phyloP scores from a whole-genome alignment of 2,797 vertebrate genomes.

The Scolopax rusticola region DNA sequence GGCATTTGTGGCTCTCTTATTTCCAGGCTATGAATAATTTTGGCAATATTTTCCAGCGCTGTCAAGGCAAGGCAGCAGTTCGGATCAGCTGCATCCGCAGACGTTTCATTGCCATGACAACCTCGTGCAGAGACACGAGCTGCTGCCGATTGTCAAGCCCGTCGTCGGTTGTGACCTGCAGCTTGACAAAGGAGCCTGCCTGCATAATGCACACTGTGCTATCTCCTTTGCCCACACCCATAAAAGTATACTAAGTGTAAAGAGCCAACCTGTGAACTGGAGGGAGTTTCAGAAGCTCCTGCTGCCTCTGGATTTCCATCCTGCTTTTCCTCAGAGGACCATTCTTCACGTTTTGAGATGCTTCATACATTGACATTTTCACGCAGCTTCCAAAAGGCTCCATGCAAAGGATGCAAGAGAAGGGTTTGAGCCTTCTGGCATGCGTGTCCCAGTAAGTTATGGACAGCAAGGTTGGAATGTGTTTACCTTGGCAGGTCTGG shows the following conservation, averaged over 20 bases:
- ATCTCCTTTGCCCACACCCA: background rate
- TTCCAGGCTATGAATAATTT: background rate
- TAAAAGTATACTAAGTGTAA: background rate
- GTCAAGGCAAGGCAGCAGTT: background rate
- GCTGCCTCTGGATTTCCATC: background rate
- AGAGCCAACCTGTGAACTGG: background rate
- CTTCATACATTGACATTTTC: background rate
- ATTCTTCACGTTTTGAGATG: rapidly evolving
- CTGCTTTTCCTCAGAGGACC: background rate
- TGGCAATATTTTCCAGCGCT: background rate
- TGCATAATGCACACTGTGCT: background rate
- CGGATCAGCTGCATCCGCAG: background rate
- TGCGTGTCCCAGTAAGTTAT: rapidly evolving
- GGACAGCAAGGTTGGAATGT: rapidly evolving
- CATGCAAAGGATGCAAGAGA: background rate
- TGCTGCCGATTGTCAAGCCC: background rate
- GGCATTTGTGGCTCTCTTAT: background rate
- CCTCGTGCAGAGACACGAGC: background rate
- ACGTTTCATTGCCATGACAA: constrained; percentile 18
- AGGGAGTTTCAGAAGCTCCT: background rate
- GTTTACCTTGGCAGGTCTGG: background rate
- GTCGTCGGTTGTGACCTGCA: background rate
- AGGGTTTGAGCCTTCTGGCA: background rate
- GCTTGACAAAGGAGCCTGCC: background rate
- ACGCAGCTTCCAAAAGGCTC: background rate